These are phyloP conservation scores for Ctenochaetus hawaiiensis DNA, from an alignment of 2,797 vertebrate genomes.

Conservation along the genomic window DNA sequence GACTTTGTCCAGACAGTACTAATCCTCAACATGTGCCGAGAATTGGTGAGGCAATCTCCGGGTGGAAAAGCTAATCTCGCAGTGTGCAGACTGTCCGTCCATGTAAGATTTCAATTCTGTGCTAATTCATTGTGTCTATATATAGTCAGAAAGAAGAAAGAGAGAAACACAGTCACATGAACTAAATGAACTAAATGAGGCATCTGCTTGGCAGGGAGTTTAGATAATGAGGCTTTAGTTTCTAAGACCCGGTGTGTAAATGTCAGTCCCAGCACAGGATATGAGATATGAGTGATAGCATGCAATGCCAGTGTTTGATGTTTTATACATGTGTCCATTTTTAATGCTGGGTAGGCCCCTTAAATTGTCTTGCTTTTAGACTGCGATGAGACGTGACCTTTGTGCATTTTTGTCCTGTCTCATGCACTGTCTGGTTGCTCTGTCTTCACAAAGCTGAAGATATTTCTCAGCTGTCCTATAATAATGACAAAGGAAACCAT, in stretches of 20 bases:
- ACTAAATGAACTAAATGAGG: constrained; percentile 72
- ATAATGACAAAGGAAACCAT: constrained; percentile 70
- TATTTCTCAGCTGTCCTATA: constrained; percentile 74
- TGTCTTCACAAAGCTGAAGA: constrained; percentile 41
- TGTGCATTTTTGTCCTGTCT: constrained; percentile 39
- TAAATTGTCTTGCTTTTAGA: constrained; percentile 50
- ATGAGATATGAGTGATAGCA: constrained; percentile 56
- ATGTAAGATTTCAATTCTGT: constrained; percentile 20
- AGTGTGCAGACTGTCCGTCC: constrained; percentile 16
- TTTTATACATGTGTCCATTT: constrained; percentile 41
- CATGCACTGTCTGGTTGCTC: constrained; percentile 21
- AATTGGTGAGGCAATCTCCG: constrained; percentile 42
- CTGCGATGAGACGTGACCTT: constrained; percentile 43
- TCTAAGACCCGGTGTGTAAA: constrained; percentile 53
- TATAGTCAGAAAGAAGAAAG: constrained; percentile 34
- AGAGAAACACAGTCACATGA: constrained; percentile 66
- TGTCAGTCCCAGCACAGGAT: constrained; percentile 61
- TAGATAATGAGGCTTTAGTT: constrained; percentile 71
- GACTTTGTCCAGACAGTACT: constrained; percentile 55
- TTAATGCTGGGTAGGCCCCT: constrained; percentile 38
- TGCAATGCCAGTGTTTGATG: constrained; percentile 45
- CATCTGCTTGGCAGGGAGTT: constrained; percentile 65
- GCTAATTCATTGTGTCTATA: constrained; percentile 45
- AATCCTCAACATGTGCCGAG: constrained; percentile 61
- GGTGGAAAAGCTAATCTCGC: constrained; percentile 27